Evolutionary conservation across 2,888 invertebrate species (phyloP).

Genomic region (Molanna angustata): DNA sequence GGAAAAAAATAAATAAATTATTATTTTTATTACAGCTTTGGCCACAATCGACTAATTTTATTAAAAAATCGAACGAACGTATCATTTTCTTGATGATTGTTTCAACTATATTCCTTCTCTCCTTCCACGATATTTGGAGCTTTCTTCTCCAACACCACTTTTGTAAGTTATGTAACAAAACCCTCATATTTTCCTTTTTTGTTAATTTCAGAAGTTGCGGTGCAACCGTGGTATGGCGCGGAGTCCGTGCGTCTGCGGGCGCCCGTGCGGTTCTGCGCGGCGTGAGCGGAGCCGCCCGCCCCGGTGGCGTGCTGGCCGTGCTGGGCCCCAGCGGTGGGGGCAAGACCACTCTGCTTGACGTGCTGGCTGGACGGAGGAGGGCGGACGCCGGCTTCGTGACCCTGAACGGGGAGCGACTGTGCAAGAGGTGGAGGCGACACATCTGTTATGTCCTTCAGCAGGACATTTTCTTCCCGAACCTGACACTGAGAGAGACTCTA

Average conservation of each 20-base stretch:
- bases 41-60: too few relatives aligned
- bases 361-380: conserved; percentile 67
- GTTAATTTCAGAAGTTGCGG: conserved; percentile 35
- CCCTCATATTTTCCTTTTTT: background rate
- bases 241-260: conserved; percentile 35
- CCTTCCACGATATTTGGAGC: too few relatives aligned
- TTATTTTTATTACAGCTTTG: too few relatives aligned
- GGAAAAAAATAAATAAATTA: too few relatives aligned
- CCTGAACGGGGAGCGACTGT: conserved; percentile 61
- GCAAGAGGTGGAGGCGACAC: conserved; percentile 68
- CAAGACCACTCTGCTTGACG: conserved; percentile 76
- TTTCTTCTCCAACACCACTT: too few relatives aligned
- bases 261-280: conserved; percentile 45
- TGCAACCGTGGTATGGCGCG: conserved; percentile 34
- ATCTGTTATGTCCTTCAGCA: conserved; percentile 81
- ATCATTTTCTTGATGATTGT: too few relatives aligned
- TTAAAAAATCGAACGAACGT: too few relatives aligned
- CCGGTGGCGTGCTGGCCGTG: conserved; percentile 75
- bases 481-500: conserved; percentile 74
- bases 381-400: conserved; percentile 65
- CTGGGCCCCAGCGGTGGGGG: conserved; percentile 81
- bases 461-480: conserved; percentile 76
- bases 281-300: conserved; percentile 42
- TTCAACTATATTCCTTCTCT: too few relatives aligned
- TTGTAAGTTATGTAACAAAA: too few relatives aligned